Conservation (phyloP, 1,140 invertebrate species). For the Ceratitis capitata region DNA sequence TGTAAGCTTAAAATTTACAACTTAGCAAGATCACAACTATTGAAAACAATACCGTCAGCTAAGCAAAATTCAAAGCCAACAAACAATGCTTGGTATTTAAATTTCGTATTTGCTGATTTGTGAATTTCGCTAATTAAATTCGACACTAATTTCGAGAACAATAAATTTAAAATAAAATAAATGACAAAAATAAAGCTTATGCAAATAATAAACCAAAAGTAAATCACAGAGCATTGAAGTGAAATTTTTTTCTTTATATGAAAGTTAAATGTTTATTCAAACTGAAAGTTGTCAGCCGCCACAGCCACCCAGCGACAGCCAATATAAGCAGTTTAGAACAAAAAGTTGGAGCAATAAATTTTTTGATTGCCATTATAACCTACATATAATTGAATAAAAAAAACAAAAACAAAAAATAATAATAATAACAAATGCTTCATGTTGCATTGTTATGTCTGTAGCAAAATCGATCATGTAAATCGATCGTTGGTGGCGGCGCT, state of each 20-base stretch:
- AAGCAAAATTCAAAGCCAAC: not conserved
- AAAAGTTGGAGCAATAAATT: too few species aligned
- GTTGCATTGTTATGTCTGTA: constrained; percentile 26
- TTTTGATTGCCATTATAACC: constrained; percentile 16
- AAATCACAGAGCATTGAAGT: not conserved
- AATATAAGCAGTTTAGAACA: not conserved
- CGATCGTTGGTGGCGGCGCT: constrained; percentile 1
- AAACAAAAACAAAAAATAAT: too few species aligned
- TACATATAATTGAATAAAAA: constrained; percentile 34
- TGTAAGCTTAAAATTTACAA: not conserved
- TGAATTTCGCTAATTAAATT: not conserved
- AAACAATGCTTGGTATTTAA: not conserved
- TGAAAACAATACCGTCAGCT: not conserved
- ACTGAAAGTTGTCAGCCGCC: constrained; percentile 32
- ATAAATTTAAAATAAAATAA: not conserved
- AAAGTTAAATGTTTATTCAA: not conserved
- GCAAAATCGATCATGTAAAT: constrained; percentile 44
- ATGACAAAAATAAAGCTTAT: too few species aligned
- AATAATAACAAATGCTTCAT: constrained; percentile 32
- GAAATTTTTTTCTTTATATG: not conserved
- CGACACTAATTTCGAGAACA: not conserved
- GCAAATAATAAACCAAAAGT: not conserved
- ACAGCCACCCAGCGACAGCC: not conserved
- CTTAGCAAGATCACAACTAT: not conserved
- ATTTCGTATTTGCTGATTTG: not conserved